Evolutionary conservation across 2,888 invertebrate species (phyloP).

Genomic region (Ophion obscuratus): DNA sequence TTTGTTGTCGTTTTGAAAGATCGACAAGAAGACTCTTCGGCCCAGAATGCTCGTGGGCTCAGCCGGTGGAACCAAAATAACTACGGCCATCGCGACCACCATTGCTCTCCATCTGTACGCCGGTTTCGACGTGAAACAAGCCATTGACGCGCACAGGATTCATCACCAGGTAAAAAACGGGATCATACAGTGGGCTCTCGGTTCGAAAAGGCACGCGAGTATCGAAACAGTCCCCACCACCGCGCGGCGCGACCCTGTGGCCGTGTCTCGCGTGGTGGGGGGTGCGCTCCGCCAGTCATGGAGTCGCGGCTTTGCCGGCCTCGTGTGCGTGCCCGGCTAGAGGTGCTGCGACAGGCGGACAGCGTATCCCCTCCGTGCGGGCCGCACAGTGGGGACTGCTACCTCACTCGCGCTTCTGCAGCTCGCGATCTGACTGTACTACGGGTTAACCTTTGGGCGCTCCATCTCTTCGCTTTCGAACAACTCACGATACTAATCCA

Average conservation of each 20-base stretch:
- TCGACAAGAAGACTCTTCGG: neutral
- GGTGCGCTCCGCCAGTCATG: no score
- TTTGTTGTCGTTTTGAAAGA: neutral
- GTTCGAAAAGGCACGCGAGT: no score
- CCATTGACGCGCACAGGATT: conserved; percentile 86
- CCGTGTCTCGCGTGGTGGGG: no score
- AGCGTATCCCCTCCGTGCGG: neutral
- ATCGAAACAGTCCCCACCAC: no score
- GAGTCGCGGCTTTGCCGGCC: no score
- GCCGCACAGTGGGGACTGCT: neutral
- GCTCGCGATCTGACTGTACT: no score
- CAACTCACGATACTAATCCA: neutral
- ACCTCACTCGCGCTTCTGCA: no score
- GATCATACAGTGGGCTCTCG: no score
- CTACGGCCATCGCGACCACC: conserved; percentile 89
- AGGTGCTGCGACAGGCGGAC: no score
- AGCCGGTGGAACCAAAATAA: conserved; percentile 96
- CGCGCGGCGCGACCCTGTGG: no score
- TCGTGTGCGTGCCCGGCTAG: no score
- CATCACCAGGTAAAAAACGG: conserved; percentile 13
- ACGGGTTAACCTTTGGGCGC: no score
- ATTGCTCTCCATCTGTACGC: conserved; percentile 88
- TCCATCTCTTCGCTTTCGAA: neutral
- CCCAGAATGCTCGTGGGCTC: conserved; percentile 73
- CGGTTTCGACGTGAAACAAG: conserved; percentile 87